Evolutionary conservation across 2,797 vertebrate genomes (phyloP).

Genomic region (Hephaestus fuliginosus): DNA sequence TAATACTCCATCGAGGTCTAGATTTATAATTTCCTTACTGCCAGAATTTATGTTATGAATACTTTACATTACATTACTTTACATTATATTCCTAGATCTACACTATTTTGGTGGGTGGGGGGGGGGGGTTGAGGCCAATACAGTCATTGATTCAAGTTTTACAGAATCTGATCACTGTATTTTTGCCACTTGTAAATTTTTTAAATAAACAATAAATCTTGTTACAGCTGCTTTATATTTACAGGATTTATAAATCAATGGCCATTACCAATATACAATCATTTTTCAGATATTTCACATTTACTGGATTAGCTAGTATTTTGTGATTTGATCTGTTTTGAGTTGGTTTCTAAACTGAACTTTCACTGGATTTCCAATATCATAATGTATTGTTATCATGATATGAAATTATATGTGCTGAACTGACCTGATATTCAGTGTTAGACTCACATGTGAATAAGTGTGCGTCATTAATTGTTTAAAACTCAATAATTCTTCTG

Average conservation of each 20-base stretch:
- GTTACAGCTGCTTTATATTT: not conserved
- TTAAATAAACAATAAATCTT: too few relatives aligned
- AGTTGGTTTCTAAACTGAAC: not conserved
- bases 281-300: not conserved
- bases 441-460: not conserved
- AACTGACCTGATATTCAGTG: not conserved
- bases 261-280: not conserved
- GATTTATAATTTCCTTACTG: slow-evolving; percentile 16
- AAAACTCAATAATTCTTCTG: too few relatives aligned
- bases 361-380: too few relatives aligned
- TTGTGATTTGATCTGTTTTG: not conserved
- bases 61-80: too few relatives aligned
- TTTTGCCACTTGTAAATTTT: too few relatives aligned
- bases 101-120: not conserved
- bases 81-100: not conserved
- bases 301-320: not conserved
- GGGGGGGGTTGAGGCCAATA: not conserved
- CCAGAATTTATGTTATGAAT: not conserved
- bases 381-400: too few relatives aligned
- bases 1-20: not conserved
- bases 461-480: too few relatives aligned
- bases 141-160: too few relatives aligned
- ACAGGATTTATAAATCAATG: not conserved
- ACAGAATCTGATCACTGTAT: too few relatives aligned
- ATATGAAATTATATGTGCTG: too few relatives aligned